Base-by-base conservation (phyloP, 2,797 vertebrate genomes). In the Enteromius argenteus region DNA sequence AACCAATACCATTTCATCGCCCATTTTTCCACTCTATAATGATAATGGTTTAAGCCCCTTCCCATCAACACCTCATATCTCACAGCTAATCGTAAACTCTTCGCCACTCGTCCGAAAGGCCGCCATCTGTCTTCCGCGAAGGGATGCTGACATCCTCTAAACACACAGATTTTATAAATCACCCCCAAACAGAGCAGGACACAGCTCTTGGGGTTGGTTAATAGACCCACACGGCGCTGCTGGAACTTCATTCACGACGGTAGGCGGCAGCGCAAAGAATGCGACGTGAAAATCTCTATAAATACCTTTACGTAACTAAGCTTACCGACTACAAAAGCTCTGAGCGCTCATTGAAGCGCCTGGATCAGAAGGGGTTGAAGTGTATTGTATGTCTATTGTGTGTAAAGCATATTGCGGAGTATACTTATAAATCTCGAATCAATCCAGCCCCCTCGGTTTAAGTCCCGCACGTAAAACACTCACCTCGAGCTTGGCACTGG, bases 401-500 rank as follows among this genome's bases (percentile, higher is more conserved):
- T 39, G 11, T 64, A 39, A 82, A 72, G 53, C 53, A 71, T 35
- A 46, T 73, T 37, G 56, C 42, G 17, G 69, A 66, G 58, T 35
- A 82, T 51, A 75, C 56, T 64, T 53, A 66, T 27, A 82, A 82
- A 64, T 17, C 69, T 49, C 0, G 19, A 74, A 64, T 64, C 13
- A 73, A 74, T 80, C 32, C 46, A 62, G 13, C 19, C 27, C 37
- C 27, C 66, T 73, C 5, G 11, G 53, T 44, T 81, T 73, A 73
- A 58, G 60, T 72, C 35, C 8, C 4, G 30, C 35, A 62, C 2
- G 51, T 46, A 19, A 72, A 56, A 21, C 49, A 89, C 95, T 96
- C 84, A 99, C 97, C 98, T 95, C 94, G 94, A 6, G 96, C 97
- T 84, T 92, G 93, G 89, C 98, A 99, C 2, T 90, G 90, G 83